Base-by-base conservation (phyloP, 2,113 vertebrate genomes). In the Polyodon spathula region DNA sequence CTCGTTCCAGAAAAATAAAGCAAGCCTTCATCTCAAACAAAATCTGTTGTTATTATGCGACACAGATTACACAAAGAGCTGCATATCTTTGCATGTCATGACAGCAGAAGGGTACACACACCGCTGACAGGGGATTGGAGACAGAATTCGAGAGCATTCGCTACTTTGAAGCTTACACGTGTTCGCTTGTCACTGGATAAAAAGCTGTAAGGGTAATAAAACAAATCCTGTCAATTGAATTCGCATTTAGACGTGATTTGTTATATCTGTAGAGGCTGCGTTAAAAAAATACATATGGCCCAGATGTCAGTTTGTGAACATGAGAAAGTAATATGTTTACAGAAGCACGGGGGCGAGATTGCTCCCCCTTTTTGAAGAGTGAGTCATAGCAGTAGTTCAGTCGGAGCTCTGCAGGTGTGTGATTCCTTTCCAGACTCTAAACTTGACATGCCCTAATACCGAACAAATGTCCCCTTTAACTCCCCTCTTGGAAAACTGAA, bases 101-200 rank as follows among this genome's bases (percentile, higher is more conserved):
- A 42, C 11, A 8, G 37, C 42, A 56, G 42, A 61, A 56, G 58
- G 63, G 56, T 56, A 56, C 58, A 12, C 6, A 15, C n/a, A 9
- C 42, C 58, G 39, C 53, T 10, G 58, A 56, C 10, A n/a, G n/a
- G 42, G 63, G 58, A 60, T 65, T 65, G 59, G 41, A 65, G 54
- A 41, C 1, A 42, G 58, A 58, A 65, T 65, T 65, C 60, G 56
- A 48, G 16, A 54, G 52, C 50, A 51, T 66, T 61, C 11, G 17
- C 59, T n/a, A 41, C 53, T 61, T 60, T 65, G 63, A 65, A 65
- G 58, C 48, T 39, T 48, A 56, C 56, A 40, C 56, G 42, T 50
- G 65, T 63, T 63, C 61, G 40, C 65, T 55, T 63, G 56, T 67
- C 65, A 59, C 48, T 60, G 53, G 66, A 68, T 60, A 68, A 61